Conservation (phyloP, 2,888 invertebrate genomes). For the Coenonympha arcania region DNA sequence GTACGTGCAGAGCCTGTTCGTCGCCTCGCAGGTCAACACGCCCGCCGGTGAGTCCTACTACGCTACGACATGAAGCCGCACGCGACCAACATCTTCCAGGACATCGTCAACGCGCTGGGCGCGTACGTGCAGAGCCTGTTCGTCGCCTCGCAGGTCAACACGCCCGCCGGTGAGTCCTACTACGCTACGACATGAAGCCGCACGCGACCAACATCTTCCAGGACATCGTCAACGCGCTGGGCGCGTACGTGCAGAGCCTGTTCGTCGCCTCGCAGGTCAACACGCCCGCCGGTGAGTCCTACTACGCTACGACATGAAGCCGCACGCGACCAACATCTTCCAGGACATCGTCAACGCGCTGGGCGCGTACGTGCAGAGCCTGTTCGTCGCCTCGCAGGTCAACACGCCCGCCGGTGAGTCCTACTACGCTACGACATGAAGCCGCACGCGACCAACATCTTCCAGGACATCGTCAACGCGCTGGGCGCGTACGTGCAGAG, state of each 20-base stretch:
- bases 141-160: slow-evolving; percentile 80
- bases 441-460: too few species aligned
- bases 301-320: too few species aligned
- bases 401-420: slow-evolving; percentile 66
- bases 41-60: slow-evolving; percentile 62
- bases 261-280: slow-evolving; percentile 83
- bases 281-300: slow-evolving; percentile 62
- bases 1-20: slow-evolving; percentile 93
- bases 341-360: slow-evolving; percentile 95
- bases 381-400: slow-evolving; percentile 83
- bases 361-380: slow-evolving; percentile 94
- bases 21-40: slow-evolving; percentile 78
- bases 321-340: too few species aligned
- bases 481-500: slow-evolving; percentile 95
- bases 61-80: too few species aligned
- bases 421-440: too few species aligned
- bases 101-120: slow-evolving; percentile 94
- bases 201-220: too few species aligned
- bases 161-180: slow-evolving; percentile 61
- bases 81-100: too few species aligned
- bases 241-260: slow-evolving; percentile 93
- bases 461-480: slow-evolving; percentile 95
- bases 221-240: slow-evolving; percentile 95
- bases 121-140: slow-evolving; percentile 95
- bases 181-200: too few species aligned